Percentiles rank a stretch among this genome's conserved stretches.
phyloP scores from a whole-genome alignment of 2,888 invertebrate species.

The Sycophila texana region DNA sequence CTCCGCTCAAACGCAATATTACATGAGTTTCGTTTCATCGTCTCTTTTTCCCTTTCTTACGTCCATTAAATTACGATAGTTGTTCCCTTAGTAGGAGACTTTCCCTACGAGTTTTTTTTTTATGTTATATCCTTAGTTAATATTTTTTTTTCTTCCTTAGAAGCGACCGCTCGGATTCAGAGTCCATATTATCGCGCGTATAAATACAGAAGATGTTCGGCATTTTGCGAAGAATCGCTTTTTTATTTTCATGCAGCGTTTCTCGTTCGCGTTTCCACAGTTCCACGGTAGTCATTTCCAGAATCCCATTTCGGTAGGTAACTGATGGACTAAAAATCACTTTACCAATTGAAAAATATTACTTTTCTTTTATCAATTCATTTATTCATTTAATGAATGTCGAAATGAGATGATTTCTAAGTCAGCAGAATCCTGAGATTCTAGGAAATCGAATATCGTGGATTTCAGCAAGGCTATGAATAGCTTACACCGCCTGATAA shows the following conservation, averaged over 20 bases:
- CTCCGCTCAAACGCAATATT: constrained; percentile 32
- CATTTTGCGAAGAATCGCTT: constrained; percentile 12
- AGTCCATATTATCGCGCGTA: constrained; percentile 10
- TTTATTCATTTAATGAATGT: too few species aligned
- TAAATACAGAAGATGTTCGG: constrained; percentile 21
- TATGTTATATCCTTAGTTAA: constrained; percentile 37
- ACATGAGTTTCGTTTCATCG: constrained; percentile 3
- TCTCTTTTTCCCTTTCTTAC: constrained; percentile 30
- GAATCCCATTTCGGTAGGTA: neutral
- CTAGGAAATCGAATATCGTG: constrained; percentile 21
- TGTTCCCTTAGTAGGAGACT: constrained; percentile 54
- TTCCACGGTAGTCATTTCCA: constrained; percentile 6
- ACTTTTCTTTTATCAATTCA: too few species aligned
- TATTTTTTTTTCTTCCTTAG: constrained; percentile 22
- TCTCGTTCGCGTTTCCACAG: neutral
- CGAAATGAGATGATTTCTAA: too few species aligned
- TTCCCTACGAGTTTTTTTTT: constrained; percentile 45
- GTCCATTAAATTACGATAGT: constrained; percentile 56
- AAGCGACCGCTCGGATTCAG: neutral
- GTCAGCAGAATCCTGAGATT: neutral
- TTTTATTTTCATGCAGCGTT: constrained; percentile 1
- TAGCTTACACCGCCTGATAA: constrained; percentile 21
- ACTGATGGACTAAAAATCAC: neutral
- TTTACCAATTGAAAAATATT: too few species aligned
- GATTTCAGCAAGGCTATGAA: constrained; percentile 11